These are phyloP conservation scores for Gymnobelideus leadbeateri DNA, from an alignment of 2,113 vertebrate species.

Conservation along the genomic window DNA sequence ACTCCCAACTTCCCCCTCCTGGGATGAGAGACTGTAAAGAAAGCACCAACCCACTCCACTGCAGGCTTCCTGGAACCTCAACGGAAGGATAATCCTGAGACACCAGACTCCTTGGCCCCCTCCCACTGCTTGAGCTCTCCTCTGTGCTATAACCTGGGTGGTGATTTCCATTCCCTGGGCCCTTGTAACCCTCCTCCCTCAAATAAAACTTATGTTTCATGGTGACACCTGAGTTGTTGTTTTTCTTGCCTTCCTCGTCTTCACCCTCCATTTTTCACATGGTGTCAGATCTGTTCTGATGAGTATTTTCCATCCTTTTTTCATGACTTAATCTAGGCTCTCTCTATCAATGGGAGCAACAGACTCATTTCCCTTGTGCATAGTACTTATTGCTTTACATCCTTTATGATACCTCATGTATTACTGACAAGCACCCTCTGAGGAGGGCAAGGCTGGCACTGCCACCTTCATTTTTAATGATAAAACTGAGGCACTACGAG, in stretches of 20 bases:
- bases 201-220: constrained; percentile 5
- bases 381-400: neutral
- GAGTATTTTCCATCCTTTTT: neutral
- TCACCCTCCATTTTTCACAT: neutral
- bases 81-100: neutral
- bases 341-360: neutral
- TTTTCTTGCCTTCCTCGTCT: neutral
- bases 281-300: neutral
- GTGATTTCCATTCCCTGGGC: neutral
- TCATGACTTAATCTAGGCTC: neutral
- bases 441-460: neutral
- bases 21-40: neutral
- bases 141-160: neutral
- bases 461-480: neutral
- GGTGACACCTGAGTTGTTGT: neutral
- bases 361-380: neutral
- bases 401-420: neutral
- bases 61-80: neutral
- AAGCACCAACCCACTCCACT: neutral
- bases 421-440: neutral
- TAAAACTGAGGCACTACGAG: neutral
- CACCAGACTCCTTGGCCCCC: neutral
- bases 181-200: neutral
- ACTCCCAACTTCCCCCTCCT: neutral
- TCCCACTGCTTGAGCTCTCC: neutral